Base-by-base conservation (phyloP, 2,797 vertebrate species). In the Eupleurogrammus muticus region DNA sequence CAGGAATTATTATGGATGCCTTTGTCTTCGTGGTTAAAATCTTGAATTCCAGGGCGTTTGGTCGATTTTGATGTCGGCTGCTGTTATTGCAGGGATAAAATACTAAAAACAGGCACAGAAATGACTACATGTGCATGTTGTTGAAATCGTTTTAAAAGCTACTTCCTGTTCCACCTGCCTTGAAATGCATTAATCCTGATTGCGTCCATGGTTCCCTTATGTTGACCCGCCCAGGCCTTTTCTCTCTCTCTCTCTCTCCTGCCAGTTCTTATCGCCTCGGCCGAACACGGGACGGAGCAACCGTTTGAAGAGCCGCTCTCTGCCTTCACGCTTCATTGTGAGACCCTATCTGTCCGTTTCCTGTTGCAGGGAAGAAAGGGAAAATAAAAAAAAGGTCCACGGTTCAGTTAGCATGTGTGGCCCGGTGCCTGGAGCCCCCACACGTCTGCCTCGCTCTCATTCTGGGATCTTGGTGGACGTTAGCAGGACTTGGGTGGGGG, bases 401-500 rank as follows among this genome's bases (percentile, higher is more conserved):
- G 40, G 66, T 86, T 89, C 59, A 68, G 74, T 80, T 77, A 38
- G 76, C 50, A 80, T 66, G 49, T 24, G 0, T 69, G 70, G 73
- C 62, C 77, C 60, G 50, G 51, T 75, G 80, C 81, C 79, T 82
- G 47, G 35, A 89, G 78, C 83, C 53, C 62, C 72, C 44, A 66
- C 65, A 81, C 56, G 6, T 28, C 59, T 83, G 80, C 73, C 83
- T 88, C 79, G 80, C 73, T 80, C 75, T 61, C 51, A 77, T 92
- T 87, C 86, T 90, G 83, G 81, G 84, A 90, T 89, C 84, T 89
- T 75, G 9, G 66, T 86, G 83, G 77, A 81, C 79, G 75, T 79
- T 82, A 69, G 76, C 52, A 17, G 65, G 63, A 77, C 80, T 89
- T 77, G 70, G 83, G 70, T 57, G 58, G 52, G 66, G 73, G 59